phyloP scores from a whole-genome alignment of 2,888 invertebrate species.

The Poecilobothrus nobilitatus region DNA sequence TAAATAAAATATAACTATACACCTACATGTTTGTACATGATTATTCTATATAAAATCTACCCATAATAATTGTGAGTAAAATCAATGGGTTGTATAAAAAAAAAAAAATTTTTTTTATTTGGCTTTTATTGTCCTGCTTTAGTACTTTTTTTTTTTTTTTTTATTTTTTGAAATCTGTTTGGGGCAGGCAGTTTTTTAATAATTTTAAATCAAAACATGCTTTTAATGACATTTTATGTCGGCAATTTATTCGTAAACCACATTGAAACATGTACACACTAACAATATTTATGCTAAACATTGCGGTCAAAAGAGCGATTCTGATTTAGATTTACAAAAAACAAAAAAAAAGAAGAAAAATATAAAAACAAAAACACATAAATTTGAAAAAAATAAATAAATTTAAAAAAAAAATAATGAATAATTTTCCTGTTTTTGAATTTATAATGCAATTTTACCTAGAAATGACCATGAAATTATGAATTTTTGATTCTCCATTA shows the following conservation, averaged over 20 bases:
- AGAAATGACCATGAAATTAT: not conserved
- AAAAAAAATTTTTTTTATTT: no score
- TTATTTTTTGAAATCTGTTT: not conserved
- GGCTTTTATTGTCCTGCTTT: no score
- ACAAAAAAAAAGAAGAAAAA: not conserved
- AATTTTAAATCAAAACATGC: conserved; percentile 22
- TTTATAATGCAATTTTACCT: not conserved
- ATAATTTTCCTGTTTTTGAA: not conserved
- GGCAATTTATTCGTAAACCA: conserved; percentile 21
- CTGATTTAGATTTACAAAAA: conserved; percentile 15
- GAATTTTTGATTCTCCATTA: no score
- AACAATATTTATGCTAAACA: conserved; percentile 30
- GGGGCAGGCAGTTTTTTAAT: conserved; percentile 12
- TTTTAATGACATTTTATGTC: conserved; percentile 25
- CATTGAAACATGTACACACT: conserved; percentile 25
- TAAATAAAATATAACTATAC: not conserved
- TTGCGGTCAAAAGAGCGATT: conserved; percentile 22
- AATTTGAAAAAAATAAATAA: not conserved
- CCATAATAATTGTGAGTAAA: no score
- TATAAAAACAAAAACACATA: not conserved
- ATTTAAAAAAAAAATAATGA: not conserved
- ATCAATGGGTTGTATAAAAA: no score
- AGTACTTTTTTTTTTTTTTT: not conserved
- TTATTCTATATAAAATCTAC: no score
- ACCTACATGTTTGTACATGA: not conserved